Evolutionary conservation across 1,140 invertebrate species (phyloP).

Genomic region (Steinernema feltiae): DNA sequence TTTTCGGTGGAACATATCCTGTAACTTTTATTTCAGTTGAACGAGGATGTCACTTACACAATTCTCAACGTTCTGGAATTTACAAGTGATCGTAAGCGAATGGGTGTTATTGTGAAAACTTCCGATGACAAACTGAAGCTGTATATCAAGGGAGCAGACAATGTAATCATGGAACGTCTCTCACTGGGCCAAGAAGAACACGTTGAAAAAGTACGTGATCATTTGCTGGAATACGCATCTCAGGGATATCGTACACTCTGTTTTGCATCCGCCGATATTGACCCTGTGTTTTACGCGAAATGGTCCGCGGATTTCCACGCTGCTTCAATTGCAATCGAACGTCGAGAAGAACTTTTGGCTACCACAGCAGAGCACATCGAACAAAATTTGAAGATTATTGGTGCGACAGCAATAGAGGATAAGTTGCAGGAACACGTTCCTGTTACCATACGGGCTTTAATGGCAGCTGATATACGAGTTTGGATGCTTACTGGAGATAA

Average conservation of each 20-base stretch:
- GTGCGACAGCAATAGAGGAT: constrained; percentile 92
- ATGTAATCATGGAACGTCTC: constrained; percentile 62
- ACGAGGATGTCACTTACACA: constrained; percentile 69
- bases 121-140: constrained; percentile 75
- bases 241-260: constrained; percentile 75
- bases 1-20: constrained; percentile 15
- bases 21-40: constrained; percentile 59
- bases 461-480: constrained; percentile 83
- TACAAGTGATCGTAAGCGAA: constrained; percentile 81
- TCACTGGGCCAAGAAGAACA: constrained; percentile 51
- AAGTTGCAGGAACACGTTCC: constrained; percentile 84
- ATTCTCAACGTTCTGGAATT: constrained; percentile 96
- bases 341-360: constrained; percentile 74
- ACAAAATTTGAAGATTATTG: constrained; percentile 73
- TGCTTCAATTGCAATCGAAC: constrained; percentile 69
- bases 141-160: constrained; percentile 86
- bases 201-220: constrained; percentile 71
- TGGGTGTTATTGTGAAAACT: constrained; percentile 80
- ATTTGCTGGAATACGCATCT: constrained; percentile 84
- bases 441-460: constrained; percentile 80
- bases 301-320: constrained; percentile 77
- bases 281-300: constrained; percentile 67
- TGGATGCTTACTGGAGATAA: constrained; percentile 98
- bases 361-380: constrained; percentile 79
- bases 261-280: constrained; percentile 74